Evolutionary conservation across 2,888 invertebrate genomes (phyloP).

Genomic region (Linnaemya vulpina): DNA sequence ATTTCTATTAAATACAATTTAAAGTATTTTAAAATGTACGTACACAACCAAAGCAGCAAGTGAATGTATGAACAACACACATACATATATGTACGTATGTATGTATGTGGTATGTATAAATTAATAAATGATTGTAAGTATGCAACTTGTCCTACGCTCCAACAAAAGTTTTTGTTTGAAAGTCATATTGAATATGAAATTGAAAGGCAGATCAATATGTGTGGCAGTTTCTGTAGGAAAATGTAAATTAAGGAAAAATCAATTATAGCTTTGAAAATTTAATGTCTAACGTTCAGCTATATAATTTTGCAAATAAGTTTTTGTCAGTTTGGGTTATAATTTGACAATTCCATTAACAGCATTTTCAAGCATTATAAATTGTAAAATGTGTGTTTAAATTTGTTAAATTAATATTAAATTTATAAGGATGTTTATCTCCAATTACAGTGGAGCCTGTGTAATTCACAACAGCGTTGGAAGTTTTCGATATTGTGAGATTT

Average conservation of each 20-base stretch:
- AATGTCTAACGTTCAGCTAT: background rate
- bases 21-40: background rate
- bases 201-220: background rate
- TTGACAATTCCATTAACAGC: background rate
- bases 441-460: too few species aligned
- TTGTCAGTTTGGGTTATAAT: background rate
- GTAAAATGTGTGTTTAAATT: too few species aligned
- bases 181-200: background rate
- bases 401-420: too few species aligned
- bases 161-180: background rate
- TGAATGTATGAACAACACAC: too few species aligned
- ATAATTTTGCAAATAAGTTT: too few species aligned
- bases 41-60: too few species aligned
- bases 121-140: background rate
- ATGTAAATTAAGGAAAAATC: background rate
- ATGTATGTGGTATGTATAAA: background rate
- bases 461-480: too few species aligned
- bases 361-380: too few species aligned
- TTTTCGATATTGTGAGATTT: too few species aligned
- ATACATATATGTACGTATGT: background rate
- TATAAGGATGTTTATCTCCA: too few species aligned
- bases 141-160: background rate
- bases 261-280: background rate
- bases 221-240: background rate
- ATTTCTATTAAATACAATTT: constrained; percentile 29